Base-by-base conservation (phyloP, 2,797 vertebrate species). In the Lagodon rhomboides region DNA sequence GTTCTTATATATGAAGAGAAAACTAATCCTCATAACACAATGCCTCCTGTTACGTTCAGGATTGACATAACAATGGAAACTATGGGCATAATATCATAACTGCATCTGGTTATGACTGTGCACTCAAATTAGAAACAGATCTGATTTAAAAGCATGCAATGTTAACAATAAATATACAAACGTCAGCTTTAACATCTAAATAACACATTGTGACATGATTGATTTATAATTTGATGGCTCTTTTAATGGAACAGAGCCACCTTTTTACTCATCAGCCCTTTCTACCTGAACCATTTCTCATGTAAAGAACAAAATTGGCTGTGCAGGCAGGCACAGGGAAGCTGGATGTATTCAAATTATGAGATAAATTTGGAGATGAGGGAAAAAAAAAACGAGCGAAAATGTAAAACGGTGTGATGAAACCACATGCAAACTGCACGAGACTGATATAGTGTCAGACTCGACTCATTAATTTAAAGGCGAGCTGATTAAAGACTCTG, bases 371-470 rank as follows among this genome's bases (percentile, higher is more conserved):
- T 27, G 20, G 4, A 70, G 38, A 63, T 16, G 20, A 50, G 43
- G 8, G 20, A 8, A 53, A n/a, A 53, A 3, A 20, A 59, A 69
- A 77, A 59, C 47, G 2, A n/a, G 69, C 60, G 43, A 38, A 15
- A 61, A 69, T 75, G 68, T 3, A 30, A 77, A 60, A 72, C 25
- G 3, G 22, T 51, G 27, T 58, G 56, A 80, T 85, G 49, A 76
- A 86, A 77, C 75, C 41, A 27, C 50, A 60, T 11, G 54, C 3
- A 84, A 82, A 84, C 38, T 41, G 53, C 5, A 30, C n/a, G 23
- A 58, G 50, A 85, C 18, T 67, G 60, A 81, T 77, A 15, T 64
- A 72, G n/a, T 69, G 54, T 72, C 71, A 70, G 30, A 4, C n/a
- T 51, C 34, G 38, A 12, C 9, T 65, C 61, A 79, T 87, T 54